These are phyloP conservation scores for Timandra comae DNA, from an alignment of 2,888 invertebrate genomes.

Conservation along the genomic window DNA sequence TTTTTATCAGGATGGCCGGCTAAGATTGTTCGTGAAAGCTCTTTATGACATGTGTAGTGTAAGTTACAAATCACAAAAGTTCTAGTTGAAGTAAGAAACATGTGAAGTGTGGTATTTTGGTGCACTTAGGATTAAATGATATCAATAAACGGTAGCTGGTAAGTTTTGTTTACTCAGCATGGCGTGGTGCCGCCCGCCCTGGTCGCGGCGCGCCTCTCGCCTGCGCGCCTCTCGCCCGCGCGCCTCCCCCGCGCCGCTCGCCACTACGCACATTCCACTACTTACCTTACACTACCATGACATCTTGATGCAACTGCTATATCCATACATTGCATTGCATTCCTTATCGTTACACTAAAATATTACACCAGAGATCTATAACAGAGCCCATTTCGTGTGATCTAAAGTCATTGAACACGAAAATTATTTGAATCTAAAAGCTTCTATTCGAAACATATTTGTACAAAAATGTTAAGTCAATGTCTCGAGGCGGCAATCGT, in stretches of 20 bases:
- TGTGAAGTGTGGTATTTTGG: constrained; percentile 5
- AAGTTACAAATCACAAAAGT: too few species aligned
- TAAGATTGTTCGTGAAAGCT: too few species aligned
- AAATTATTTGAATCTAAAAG: constrained; percentile 9
- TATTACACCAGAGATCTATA: constrained; percentile 10
- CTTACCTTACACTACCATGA: constrained; percentile 33
- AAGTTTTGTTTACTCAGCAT: constrained; percentile 64
- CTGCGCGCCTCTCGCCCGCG: constrained; percentile 22
- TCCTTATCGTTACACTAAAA: constrained; percentile 19
- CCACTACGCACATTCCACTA: constrained; percentile 41
- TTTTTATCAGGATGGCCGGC: too few species aligned
- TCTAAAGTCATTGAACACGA: constrained; percentile 6
- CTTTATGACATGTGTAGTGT: too few species aligned
- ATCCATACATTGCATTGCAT: constrained; percentile 22
- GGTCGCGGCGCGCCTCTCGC: constrained; percentile 28
- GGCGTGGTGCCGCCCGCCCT: constrained; percentile 34
- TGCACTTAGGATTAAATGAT: too few species aligned
- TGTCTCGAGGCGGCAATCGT: constrained; percentile 40
- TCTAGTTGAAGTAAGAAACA: too few species aligned
- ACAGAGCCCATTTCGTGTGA: constrained; percentile 2
- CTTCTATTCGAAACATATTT: constrained; percentile 17
- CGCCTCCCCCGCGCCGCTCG: constrained; percentile 15
- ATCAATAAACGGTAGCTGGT: constrained; percentile 8
- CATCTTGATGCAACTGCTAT: constrained; percentile 22
- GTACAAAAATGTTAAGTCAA: constrained; percentile 27